Base-by-base conservation (phyloP, 2,797 vertebrate genomes). In the Gila robusta region DNA sequence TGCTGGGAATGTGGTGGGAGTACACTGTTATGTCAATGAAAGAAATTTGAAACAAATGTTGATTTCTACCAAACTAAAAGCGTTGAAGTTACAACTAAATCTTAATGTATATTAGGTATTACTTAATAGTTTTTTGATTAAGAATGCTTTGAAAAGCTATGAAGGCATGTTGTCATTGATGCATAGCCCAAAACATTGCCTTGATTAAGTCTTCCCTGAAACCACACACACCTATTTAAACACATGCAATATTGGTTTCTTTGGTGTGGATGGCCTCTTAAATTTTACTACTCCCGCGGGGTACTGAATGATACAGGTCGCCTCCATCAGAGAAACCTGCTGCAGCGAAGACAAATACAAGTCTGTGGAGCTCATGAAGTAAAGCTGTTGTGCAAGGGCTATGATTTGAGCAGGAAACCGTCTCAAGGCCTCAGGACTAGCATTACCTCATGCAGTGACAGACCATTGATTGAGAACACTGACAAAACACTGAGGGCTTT, bases 371-470 rank as follows among this genome's bases (percentile, higher is more conserved):
- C 72, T 81, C 74, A 86, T 37, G 66, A 69, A 87, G 52, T 87
- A 84, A 71, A 73, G 54, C 78, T 77, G 56, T 87, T 89, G 86
- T 87, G 83, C 64, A 87, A 64, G 59, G 79, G 86, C 85, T 88
- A 66, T 28, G 81, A 86, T 85, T 56, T 83, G 77, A 80, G 52
- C 17, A 73, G 66, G 77, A 80, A 83, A 87, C 54, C 35, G n/a
- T 82, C 82, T 56, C 19, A 35, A 82, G 47, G 84, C 72, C 62
- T 74, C 72, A 62, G 72, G 79, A 78, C 37, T 82, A 19, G 69
- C 74, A 87, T 87, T 84, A 91, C 88, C 84, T 91, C 87, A 90
- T 86, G 44, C 71, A 54, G 71, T 54, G 80, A 87, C 69, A 72
- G 74, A 35, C 47, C 69, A 74, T 79, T 88, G 72, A 81, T 81